Conservation (phyloP, 92 coral and sea anemone species). For the Porites rus region DNA sequence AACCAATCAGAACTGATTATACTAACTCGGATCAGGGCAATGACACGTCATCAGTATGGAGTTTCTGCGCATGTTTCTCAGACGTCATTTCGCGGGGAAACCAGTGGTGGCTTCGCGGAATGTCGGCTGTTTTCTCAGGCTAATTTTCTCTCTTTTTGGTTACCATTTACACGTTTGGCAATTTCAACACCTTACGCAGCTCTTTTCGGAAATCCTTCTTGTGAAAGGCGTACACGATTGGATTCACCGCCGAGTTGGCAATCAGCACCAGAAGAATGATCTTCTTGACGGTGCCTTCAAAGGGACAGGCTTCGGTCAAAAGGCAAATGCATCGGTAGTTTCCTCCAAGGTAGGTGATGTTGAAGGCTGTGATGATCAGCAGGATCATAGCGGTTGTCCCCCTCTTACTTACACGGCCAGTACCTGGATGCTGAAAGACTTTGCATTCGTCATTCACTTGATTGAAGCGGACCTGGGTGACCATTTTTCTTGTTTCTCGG, state of each 20-base stretch:
- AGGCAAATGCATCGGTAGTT: slow-evolving; percentile 14
- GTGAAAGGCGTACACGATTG: background rate
- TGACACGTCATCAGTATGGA: too few relatives aligned
- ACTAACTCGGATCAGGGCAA: too few relatives aligned
- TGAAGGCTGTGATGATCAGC: background rate
- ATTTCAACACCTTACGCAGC: background rate
- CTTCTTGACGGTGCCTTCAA: background rate
- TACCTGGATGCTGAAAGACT: background rate
- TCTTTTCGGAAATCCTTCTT: slow-evolving; percentile 3
- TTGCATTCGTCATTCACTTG: background rate
- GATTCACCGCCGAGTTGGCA: background rate
- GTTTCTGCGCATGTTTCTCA: too few relatives aligned
- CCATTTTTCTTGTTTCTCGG: slow-evolving; percentile 3
- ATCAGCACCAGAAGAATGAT: background rate
- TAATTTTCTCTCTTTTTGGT: too few relatives aligned
- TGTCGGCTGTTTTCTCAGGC: too few relatives aligned
- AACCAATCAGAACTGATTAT: too few relatives aligned
- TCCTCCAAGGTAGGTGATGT: slow-evolving; percentile 14
- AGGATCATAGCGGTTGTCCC: background rate
- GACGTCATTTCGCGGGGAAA: too few relatives aligned
- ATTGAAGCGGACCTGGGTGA: slow-evolving; percentile 15
- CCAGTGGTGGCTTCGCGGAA: too few relatives aligned
- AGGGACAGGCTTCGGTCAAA: slow-evolving; percentile 7
- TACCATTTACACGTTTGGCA: background rate
- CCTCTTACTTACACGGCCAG: background rate